Evolutionary conservation across 2,113 vertebrate genomes (phyloP), one percentile per base, ranked within the genome.

Genomic region (Vidua chalybeata): DNA sequence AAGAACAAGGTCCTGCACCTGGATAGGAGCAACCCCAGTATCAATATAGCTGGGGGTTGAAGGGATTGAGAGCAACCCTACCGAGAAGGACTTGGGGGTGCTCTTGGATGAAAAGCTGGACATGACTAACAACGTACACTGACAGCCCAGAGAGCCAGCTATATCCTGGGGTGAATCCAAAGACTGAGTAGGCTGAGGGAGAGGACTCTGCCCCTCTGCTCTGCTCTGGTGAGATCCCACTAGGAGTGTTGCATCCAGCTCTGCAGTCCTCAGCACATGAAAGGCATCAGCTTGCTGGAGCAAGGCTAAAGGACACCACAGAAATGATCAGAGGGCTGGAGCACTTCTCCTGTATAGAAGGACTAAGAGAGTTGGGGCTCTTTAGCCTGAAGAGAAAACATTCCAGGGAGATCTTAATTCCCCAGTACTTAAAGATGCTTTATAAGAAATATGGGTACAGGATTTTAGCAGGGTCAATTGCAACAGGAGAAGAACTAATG

Each of bases 71-170:
- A 48, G 4, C 7, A 71, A n/a, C 16, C 26, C 26, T 37, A 18
- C 0, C 0, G 2, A 56, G 54, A 56, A 68, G 30, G 39, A 33
- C 28, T 39, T 64, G 41, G 12, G 11, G 4, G 3, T 46, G n/a
- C 18, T 58, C 20, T 10, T 51, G 24, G 9, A 7, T 39, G 27
- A 61, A 55, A 80, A 22, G 6, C 24, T 67, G 31, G 5, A 61
- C 10, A 9, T 49, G 52, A 49, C 16, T 12, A 0, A 0, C 12
- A 54, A 28, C 6, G 16, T 10, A 27, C 1, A 2, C 24, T 63
- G 2, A 1, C n/a, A 64, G 37, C n/a, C 15, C 39, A 26, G n/a
- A 66, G 23, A 18, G 6, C 31, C 22, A 69, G 0, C 10, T 1
- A 0, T 20, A 9, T 58, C n/a, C 37, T 75, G 23, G 45, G 55